Percentiles rank a stretch among this genome's conserved stretches.
Evolutionary conservation across 2,888 invertebrate species (phyloP).

Genomic region (Hirudinaria manillensis): DNA sequence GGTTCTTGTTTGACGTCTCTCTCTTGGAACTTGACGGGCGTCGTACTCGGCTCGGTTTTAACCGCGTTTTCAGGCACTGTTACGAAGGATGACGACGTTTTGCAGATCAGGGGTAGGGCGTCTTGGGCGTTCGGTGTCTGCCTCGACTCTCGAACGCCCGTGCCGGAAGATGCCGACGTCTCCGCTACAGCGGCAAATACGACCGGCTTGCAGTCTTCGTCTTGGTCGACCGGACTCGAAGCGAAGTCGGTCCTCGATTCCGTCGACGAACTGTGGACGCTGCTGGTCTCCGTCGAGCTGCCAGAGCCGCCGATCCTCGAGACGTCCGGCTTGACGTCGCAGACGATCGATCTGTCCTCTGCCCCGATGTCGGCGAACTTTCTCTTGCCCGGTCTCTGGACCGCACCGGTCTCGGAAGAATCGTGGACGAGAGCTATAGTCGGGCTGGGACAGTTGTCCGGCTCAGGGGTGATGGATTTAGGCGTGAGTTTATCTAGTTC

Average conservation of each 20-base stretch:
- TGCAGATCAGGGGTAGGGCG: not conserved
- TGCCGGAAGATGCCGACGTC: too few species aligned
- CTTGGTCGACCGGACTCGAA: not conserved
- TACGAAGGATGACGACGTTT: not conserved
- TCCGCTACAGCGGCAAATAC: too few species aligned
- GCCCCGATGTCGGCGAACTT: too few species aligned
- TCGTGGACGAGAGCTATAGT: too few species aligned
- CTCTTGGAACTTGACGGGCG: not conserved
- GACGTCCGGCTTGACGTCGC: too few species aligned
- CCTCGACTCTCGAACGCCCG: too few species aligned
- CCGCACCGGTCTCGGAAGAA: too few species aligned
- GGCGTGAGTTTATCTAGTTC: not conserved
- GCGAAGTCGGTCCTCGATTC: not conserved
- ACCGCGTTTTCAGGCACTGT: not conserved
- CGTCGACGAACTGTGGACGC: not conserved
- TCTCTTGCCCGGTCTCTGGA: too few species aligned
- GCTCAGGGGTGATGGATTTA: not conserved
- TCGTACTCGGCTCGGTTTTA: not conserved
- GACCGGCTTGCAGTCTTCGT: too few species aligned
- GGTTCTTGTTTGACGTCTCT: not conserved
- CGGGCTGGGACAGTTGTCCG: not conserved
- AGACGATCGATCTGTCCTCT: too few species aligned
- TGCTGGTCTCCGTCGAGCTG: not conserved
- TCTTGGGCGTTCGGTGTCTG: not conserved
- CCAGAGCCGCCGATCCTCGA: not conserved